These are phyloP conservation scores for Orchestes rusci DNA, from an alignment of 2,888 invertebrate genomes.

Conservation along the genomic window DNA sequence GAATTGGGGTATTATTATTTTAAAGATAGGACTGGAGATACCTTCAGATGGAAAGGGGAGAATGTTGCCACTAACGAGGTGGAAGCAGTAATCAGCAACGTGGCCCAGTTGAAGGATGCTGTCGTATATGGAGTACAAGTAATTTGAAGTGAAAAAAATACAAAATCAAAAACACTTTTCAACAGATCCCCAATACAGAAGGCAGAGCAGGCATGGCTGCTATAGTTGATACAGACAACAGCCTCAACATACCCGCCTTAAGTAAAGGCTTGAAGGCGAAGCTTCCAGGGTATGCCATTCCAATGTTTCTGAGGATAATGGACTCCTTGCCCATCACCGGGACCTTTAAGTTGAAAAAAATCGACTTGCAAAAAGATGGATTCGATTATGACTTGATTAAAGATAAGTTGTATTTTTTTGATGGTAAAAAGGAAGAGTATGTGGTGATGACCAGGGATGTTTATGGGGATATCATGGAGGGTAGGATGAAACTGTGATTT, in stretches of 20 bases:
- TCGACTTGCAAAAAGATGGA: slow-evolving; percentile 76
- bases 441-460: slow-evolving; percentile 33
- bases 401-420: slow-evolving; percentile 66
- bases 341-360: slow-evolving; percentile 91
- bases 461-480: slow-evolving; percentile 33
- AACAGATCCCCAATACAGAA: slow-evolving; percentile 67
- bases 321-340: slow-evolving; percentile 72
- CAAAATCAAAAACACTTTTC: slow-evolving; percentile 1
- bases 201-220: slow-evolving; percentile 94
- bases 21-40: slow-evolving; percentile 83
- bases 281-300: slow-evolving; percentile 81
- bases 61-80: slow-evolving; percentile 96
- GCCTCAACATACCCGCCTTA: slow-evolving; percentile 53
- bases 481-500: slow-evolving; percentile 2
- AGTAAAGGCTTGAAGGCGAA: slow-evolving; percentile 60
- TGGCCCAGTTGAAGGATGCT: slow-evolving; percentile 61
- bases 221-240: slow-evolving; percentile 62
- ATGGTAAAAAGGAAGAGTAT: slow-evolving; percentile 35
- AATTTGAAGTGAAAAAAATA: slow-evolving; percentile 8
- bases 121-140: slow-evolving; percentile 94
- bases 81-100: slow-evolving; percentile 78
- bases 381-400: slow-evolving; percentile 66
- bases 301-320: slow-evolving; percentile 78
- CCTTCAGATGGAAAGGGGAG: slow-evolving; percentile 79
- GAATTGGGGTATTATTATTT: slow-evolving; percentile 91